phyloP scores from a whole-genome alignment of 2,113 vertebrate genomes.

The Oncorhynchus kisutch region DNA sequence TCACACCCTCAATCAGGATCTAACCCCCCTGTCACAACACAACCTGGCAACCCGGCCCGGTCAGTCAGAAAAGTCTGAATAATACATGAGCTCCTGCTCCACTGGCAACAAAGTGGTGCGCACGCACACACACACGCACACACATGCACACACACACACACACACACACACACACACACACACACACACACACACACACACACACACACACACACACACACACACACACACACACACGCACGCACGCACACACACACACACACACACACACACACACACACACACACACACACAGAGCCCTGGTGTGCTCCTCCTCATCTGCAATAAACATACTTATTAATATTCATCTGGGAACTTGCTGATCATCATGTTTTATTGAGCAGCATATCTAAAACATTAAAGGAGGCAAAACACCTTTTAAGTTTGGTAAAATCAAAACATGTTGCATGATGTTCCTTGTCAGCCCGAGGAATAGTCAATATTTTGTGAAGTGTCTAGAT shows the following conservation, averaged over 20 bases:
- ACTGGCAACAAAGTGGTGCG: slow-evolving; percentile 30
- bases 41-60: slow-evolving; percentile 43
- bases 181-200: slow-evolving; percentile 14
- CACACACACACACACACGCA: slow-evolving; percentile 14
- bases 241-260: slow-evolving; percentile 11
- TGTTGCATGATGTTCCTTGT: slow-evolving; percentile 12
- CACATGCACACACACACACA: not conserved
- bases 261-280: slow-evolving; percentile 6
- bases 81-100: slow-evolving; percentile 52
- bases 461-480: not conserved
- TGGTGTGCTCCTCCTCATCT: slow-evolving; percentile 21
- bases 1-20: slow-evolving; percentile 34
- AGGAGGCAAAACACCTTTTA: slow-evolving; percentile 36
- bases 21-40: slow-evolving; percentile 16
- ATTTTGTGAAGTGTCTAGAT: not conserved
- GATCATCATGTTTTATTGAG: slow-evolving; percentile 57
- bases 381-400: slow-evolving; percentile 46
- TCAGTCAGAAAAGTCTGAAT: slow-evolving; percentile 50
- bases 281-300: slow-evolving; percentile 16
- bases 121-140: not conserved
- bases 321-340: slow-evolving; percentile 35
- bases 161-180: not conserved
- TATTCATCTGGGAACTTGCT: slow-evolving; percentile 38
- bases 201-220: not conserved
- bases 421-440: slow-evolving; percentile 21